Evolutionary conservation across 2,113 vertebrate genomes (phyloP).

Genomic region (Ictidomys tridecemlineatus): DNA sequence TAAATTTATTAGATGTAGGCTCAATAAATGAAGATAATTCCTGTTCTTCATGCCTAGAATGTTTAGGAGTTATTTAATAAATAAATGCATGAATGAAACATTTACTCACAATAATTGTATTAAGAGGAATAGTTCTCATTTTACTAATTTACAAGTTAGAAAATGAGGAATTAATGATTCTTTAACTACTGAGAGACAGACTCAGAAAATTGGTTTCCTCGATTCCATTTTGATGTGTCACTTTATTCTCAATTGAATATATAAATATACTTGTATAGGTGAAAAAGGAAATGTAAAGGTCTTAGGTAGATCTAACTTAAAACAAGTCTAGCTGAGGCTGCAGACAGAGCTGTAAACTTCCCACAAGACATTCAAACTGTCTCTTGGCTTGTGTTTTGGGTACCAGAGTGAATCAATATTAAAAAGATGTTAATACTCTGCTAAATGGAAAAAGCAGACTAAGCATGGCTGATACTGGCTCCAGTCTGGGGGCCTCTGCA

Average conservation of each 20-base stretch:
- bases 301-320: neutral
- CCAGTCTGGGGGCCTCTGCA: neutral
- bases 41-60: neutral
- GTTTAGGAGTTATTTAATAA: neutral
- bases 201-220: conserved; percentile 4
- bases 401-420: neutral
- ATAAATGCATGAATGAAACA: neutral
- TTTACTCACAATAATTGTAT: conserved; percentile 5
- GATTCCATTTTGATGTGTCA: neutral
- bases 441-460: neutral
- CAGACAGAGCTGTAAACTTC: neutral
- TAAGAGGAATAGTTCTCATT: neutral
- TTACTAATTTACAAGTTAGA: neutral
- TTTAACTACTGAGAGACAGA: neutral
- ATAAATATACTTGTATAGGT: neutral
- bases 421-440: neutral
- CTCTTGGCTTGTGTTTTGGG: neutral
- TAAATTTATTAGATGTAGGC: neutral
- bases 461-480: neutral
- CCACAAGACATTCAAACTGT: neutral
- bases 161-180: neutral
- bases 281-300: neutral
- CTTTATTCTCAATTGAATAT: neutral
- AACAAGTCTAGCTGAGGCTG: neutral
- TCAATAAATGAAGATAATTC: neutral